Percentiles rank a stretch among this genome's conserved stretches.
These are phyloP conservation scores for Nudaria mundana DNA, from an alignment of 2,888 invertebrate genomes.

Conservation along the genomic window DNA sequence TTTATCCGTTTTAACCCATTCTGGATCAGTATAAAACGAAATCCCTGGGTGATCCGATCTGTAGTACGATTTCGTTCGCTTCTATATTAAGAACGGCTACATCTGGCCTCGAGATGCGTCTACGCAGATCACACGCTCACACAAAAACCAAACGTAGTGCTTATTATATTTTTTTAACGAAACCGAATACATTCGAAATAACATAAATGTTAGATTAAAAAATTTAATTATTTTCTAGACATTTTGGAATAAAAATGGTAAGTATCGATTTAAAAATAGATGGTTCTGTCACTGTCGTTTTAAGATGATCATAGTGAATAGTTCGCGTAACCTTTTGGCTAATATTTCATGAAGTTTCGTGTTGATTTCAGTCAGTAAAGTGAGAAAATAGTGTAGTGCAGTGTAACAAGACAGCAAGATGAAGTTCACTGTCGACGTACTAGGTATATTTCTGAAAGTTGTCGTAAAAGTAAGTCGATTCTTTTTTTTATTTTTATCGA, in stretches of 20 bases:
- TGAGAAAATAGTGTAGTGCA: constrained; percentile 57
- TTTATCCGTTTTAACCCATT: constrained; percentile 33
- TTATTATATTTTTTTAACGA: constrained; percentile 74
- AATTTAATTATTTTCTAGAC: constrained; percentile 12
- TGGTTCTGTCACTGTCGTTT: constrained; percentile 14
- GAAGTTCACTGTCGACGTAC: constrained; percentile 77
- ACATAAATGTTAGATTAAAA: constrained; percentile 37
- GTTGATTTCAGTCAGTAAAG: constrained; percentile 59
- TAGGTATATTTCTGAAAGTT: constrained; percentile 77
- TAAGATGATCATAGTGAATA: constrained; percentile 9
- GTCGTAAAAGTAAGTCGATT: constrained; percentile 69
- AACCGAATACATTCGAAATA: constrained; percentile 53
- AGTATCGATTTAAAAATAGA: constrained; percentile 25
- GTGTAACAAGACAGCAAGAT: constrained; percentile 50
- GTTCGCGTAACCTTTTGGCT: constrained; percentile 34
- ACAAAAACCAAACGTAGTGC: constrained; percentile 74
- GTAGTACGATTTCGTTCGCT: constrained; percentile 60
- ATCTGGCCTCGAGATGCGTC: constrained; percentile 69
- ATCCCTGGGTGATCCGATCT: constrained; percentile 58
- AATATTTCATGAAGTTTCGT: constrained; percentile 38
- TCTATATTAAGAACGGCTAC: constrained; percentile 76
- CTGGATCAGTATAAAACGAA: constrained; percentile 52
- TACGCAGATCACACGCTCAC: constrained; percentile 60
- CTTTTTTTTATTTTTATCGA: neutral
- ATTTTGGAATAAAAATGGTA: constrained; percentile 38